Base-by-base conservation (phyloP, 1,140 invertebrate genomes). In the Lepidurus arcticus region DNA sequence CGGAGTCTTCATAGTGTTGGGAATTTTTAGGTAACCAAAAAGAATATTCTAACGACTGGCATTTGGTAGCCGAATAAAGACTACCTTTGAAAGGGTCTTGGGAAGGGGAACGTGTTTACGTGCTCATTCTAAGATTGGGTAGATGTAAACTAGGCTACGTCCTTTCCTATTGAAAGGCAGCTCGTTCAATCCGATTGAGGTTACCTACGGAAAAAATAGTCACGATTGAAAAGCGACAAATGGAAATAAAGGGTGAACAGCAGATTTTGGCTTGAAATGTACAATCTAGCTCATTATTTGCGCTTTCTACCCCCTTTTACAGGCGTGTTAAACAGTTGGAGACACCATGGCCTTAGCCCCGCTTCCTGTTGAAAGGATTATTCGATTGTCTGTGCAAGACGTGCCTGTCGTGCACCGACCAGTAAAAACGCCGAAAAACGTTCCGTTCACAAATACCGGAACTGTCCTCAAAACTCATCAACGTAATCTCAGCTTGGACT, bases 401-500 rank as follows among this genome's bases (percentile, higher is more conserved):
- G 16, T 65, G 7, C 13, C 53, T 65, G 53, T 65, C 53, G 53
- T 65, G 53, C 53, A 65, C 21, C 53, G 53, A 65, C 53, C 53
- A 65, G 53, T 65, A 21, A 65, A 65, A 65, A 21, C 79, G 77
- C 75, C 77, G 74, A 47, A 78, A 78, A 1, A 73, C 53, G 53
- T 65, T 65, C 53, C 53, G 53, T 7, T 21, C 16, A n/a, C 79
- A 24, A 47, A 42, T 44, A 47, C 73, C 47, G 80, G 89, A 82
- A 88, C 87, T 80, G 86, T 89, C 82, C 85, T 91, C 82, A 90
- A 89, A 81, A 91, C 89, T 80, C 91, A 92, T 85, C 91, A 92
- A 85, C 88, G 91, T 82, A 92, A 92, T 85, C 88, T 91, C 80
- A 92, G 91, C 83, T 86, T 92, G 80, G 91, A 92, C 84, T 92